Base-by-base conservation (phyloP, 2,797 vertebrate genomes). In the Todus mexicanus region DNA sequence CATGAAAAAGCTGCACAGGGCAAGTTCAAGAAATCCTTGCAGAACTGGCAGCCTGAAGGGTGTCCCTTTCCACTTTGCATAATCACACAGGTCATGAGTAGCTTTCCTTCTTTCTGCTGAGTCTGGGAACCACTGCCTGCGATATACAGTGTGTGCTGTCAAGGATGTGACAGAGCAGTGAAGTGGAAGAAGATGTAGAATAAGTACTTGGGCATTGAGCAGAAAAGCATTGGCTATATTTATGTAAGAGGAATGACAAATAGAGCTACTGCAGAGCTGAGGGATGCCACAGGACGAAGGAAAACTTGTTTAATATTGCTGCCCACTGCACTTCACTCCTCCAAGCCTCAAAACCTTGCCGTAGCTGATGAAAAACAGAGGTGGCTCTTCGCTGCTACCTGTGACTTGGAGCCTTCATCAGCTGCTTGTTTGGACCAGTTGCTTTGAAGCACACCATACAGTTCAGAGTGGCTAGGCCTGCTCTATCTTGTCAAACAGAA, bases 201-300 rank as follows among this genome's bases (percentile, higher is more conserved):
- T 13, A 9, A n/a, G 35, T 18, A 47, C 50, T 70, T 54, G 1
- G 4, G 22, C 68, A 77, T 22, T 0, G 0, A 68, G 42, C 61
- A 89, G 35, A 60, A 60, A 83, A 87, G 40, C 25, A 25, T 0
- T 48, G n/a, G 43, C 42, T 33, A 1, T 15, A 29, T 31, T 68
- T 31, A 8, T 6, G 3, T 9, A 38, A 61, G 56, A 59, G 7
- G 45, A 35, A 19, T 19, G 13, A 35, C 10, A 26, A 0, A 0
- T 0, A 66, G 43, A 87, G 37, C 69, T 64, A 20, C 43, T 35
- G 7, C 53, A 35, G 27, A 64, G 69, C 48, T 27, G 11, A 47
- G 40, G 48, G 56, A 26, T 13, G 17, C 42, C 31, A 4, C 10
- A n/a, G 37, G 19, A 61, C 20, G 11, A 83, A 68, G 45, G n/a